Conservation (phyloP, 1,140 invertebrate species). For the Melitaea cinxia region DNA sequence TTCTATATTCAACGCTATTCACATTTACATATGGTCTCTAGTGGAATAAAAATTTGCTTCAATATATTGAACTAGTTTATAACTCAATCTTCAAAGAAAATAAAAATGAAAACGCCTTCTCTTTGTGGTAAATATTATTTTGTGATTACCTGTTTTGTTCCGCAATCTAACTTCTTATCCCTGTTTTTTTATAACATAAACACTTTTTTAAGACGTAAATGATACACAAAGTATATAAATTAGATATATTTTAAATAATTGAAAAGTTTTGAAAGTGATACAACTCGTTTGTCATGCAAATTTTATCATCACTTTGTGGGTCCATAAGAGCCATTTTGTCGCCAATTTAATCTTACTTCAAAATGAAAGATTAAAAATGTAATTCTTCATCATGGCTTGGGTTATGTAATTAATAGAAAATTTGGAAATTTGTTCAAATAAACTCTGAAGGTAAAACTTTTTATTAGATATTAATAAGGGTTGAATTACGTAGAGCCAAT, state of each 20-base stretch:
- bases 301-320: conserved; percentile 41
- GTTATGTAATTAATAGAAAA: conserved; percentile 13
- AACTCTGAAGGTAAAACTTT: not conserved
- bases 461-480: too few relatives aligned
- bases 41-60: not conserved
- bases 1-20: not conserved
- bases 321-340: conserved; percentile 43
- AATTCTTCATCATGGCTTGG: conserved; percentile 51
- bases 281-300: conserved; percentile 52
- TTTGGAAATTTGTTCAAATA: not conserved
- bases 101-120: not conserved
- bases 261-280: not conserved
- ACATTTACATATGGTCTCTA: not conserved
- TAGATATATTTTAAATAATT: not conserved
- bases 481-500: not conserved
- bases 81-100: not conserved
- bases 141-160: not conserved
- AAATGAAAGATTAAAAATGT: conserved; percentile 71
- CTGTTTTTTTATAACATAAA: not conserved
- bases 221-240: not conserved
- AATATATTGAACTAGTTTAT: conserved; percentile 22
- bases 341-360: conserved; percentile 45
- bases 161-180: not conserved
- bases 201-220: not conserved
- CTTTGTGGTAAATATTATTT: not conserved